These are phyloP conservation scores for Sebastes steindachneri DNA, from an alignment of 2,797 vertebrate species.

Conservation along the genomic window DNA sequence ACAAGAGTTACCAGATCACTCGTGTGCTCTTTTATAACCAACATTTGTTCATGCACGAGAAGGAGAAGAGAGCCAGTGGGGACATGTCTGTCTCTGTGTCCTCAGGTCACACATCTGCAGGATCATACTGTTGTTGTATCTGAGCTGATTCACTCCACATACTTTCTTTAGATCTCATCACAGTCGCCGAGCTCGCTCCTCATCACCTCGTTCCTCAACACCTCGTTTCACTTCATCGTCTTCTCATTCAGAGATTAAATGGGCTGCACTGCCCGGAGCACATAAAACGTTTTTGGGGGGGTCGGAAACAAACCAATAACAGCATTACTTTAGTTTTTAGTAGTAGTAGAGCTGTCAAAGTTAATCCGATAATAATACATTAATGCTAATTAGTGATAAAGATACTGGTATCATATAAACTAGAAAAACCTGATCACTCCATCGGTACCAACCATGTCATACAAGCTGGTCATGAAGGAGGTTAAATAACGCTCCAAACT, in stretches of 20 bases:
- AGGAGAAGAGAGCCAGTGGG: neutral
- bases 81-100: neutral
- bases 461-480: too few relatives aligned
- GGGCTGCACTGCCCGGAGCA: accelerated
- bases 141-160: neutral
- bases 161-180: neutral
- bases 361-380: too few relatives aligned
- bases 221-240: neutral
- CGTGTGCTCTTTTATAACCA: too few relatives aligned
- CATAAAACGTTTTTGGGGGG: neutral
- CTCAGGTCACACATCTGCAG: neutral
- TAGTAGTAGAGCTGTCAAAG: too few relatives aligned
- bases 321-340: neutral
- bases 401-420: too few relatives aligned
- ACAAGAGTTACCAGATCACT: too few relatives aligned
- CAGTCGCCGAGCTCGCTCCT: neutral
- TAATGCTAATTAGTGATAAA: too few relatives aligned
- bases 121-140: neutral
- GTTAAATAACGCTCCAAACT: too few relatives aligned
- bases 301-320: neutral
- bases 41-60: neutral
- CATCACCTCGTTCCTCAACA: too few relatives aligned
- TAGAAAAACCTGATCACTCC: accelerated
- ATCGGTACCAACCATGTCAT: too few relatives aligned
- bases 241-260: neutral